Evolutionary conservation across 2,888 invertebrate genomes (phyloP).

Genomic region (Leistus spinibarbis): DNA sequence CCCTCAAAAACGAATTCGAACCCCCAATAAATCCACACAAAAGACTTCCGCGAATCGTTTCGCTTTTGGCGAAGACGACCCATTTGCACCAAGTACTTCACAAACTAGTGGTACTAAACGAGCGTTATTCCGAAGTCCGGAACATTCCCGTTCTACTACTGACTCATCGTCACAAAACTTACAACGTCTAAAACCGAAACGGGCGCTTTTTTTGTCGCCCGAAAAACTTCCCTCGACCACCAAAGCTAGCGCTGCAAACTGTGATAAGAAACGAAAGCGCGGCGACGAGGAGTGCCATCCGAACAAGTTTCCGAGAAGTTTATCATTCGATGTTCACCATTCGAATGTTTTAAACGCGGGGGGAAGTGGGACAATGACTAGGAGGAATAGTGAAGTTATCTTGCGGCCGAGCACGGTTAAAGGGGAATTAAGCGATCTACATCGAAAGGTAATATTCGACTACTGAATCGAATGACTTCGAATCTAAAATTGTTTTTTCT

Average conservation of each 20-base stretch:
- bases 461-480: neutral
- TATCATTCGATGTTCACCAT: constrained; percentile 63
- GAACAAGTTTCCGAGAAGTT: constrained; percentile 63
- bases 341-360: constrained; percentile 43
- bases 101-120: constrained; percentile 61
- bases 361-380: constrained; percentile 45
- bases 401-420: constrained; percentile 54
- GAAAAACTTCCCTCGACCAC: constrained; percentile 50
- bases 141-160: constrained; percentile 48
- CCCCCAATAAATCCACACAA: constrained; percentile 51
- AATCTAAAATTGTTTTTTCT: neutral
- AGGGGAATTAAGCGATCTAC: constrained; percentile 64
- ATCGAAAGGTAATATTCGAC: constrained; percentile 65
- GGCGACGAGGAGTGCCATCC: constrained; percentile 53
- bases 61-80: constrained; percentile 56
- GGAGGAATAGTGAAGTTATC: constrained; percentile 55
- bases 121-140: constrained; percentile 77
- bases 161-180: constrained; percentile 56
- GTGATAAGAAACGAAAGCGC: constrained; percentile 60
- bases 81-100: constrained; percentile 49
- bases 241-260: neutral
- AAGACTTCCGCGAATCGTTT: constrained; percentile 55
- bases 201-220: constrained; percentile 70
- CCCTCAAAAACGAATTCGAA: constrained; percentile 57
- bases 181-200: constrained; percentile 60